Base-by-base conservation (phyloP, 2,797 vertebrate species). In the Pagetopsis macropterus region DNA sequence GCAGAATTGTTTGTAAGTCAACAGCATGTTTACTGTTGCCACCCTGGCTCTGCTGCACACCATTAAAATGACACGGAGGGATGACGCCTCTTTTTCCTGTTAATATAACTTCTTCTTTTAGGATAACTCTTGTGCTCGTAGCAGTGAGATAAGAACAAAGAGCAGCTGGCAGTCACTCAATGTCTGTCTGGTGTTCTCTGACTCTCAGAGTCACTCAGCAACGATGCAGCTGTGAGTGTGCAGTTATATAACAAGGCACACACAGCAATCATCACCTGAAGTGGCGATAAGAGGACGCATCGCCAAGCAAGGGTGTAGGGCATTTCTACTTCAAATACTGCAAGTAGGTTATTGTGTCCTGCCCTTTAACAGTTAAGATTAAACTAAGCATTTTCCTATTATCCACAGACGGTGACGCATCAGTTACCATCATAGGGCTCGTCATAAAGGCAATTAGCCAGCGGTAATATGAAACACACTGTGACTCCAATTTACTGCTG, bases 121-220 rank as follows among this genome's bases (percentile, higher is more conserved):
- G 57, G 44, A 55, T 12, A 54, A 64, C 14, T 21, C 14, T 82
- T 64, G 41, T 41, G 12, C 11, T 23, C 54, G 43, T 10, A 16
- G 75, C 16, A 23, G 40, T 19, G 21, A 61, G 60, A 9, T 16
- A 13, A 67, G 50, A 55, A 52, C 52, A 68, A 68, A 75, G 61
- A 75, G 68, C 69, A 72, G 37, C 51, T 46, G 45, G 21, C 61
- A 16, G 40, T 49, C 5, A 4, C 41, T 66, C 12, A 31, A 31
- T 41, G 27, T 51, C 52, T 31, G 12, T 70, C 54, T 46, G 41
- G 5, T 31, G 33, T 16, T 62, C 59, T 27, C 17, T 59, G 23
- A 77, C 70, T 41, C 44, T 45, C 52, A 80, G 66, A 81, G 74
- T 82, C 79, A 89, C 82, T 86, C 80, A 82, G 83, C 82, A 84